A percentile compares a stretch with the other conserved stretches of the same genome.
Conservation (phyloP, 2,888 invertebrate genomes). For the Zygaena filipendulae region DNA sequence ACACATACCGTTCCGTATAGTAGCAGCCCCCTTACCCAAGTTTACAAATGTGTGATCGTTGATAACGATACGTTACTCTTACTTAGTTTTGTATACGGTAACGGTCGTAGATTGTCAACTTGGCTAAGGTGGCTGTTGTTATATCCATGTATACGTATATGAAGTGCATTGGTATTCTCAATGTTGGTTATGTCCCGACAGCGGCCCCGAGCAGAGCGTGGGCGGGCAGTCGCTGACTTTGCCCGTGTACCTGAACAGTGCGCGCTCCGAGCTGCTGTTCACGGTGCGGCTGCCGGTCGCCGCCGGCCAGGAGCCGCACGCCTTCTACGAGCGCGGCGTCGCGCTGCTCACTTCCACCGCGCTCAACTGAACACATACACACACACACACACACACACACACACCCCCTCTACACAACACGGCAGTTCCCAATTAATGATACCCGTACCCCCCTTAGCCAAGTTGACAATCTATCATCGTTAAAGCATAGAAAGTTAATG, state of each 20-base stretch:
- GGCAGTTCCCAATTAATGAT: conserved; percentile 3
- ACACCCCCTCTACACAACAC: conserved; percentile 15
- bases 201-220: conserved; percentile 43
- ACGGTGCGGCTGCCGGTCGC: conserved; percentile 94
- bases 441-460: no score
- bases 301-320: conserved; percentile 91
- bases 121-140: no score
- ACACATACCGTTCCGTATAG: neutral
- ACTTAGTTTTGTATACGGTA: no score
- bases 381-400: neutral
- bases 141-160: no score
- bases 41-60: no score
- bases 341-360: conserved; percentile 95
- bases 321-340: conserved; percentile 98
- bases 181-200: no score
- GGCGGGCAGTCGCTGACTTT: conserved; percentile 78
- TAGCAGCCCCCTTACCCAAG: neutral
- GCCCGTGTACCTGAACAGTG: conserved; percentile 97
- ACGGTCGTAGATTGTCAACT: no score
- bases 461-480: no score
- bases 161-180: no score
- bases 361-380: conserved; percentile 70
- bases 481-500: no score
- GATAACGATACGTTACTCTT: no score
- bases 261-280: conserved; percentile 93